These are phyloP conservation scores for Ailurus styani DNA, from an alignment of 2,113 vertebrate species.

Conservation along the genomic window DNA sequence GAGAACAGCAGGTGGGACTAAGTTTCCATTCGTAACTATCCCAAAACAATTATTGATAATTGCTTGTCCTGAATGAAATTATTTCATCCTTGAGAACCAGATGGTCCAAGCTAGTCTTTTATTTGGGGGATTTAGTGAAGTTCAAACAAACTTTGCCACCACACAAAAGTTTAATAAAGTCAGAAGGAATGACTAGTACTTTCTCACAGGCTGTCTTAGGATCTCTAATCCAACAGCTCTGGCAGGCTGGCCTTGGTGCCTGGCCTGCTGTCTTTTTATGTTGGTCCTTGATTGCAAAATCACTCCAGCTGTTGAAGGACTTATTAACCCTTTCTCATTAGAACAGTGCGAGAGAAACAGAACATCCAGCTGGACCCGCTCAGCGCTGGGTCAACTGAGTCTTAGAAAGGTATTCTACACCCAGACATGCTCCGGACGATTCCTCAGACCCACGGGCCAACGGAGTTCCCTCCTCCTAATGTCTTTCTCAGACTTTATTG, in stretches of 20 bases:
- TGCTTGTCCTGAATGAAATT: constrained; percentile 41
- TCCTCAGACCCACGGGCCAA: not conserved
- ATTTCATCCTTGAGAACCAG: constrained; percentile 53
- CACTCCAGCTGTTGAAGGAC: constrained; percentile 55
- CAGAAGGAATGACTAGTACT: constrained; percentile 1
- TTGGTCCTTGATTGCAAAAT: constrained; percentile 54
- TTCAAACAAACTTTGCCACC: constrained; percentile 61
- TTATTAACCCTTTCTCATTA: constrained; percentile 39
- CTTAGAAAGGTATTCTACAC: not conserved
- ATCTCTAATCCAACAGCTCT: constrained; percentile 32
- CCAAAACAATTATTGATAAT: constrained; percentile 38
- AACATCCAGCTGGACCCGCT: not conserved
- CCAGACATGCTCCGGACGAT: not conserved
- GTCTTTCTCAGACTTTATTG: not conserved
- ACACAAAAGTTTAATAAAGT: constrained; percentile 64
- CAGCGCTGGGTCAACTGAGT: not conserved
- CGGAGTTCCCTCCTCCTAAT: not conserved
- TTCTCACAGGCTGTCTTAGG: constrained; percentile 16
- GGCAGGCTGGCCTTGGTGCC: not conserved
- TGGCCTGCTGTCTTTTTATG: constrained; percentile 61
- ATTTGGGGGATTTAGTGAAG: constrained; percentile 58
- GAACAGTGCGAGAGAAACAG: not conserved
- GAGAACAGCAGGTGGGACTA: not conserved
- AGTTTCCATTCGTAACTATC: not conserved
- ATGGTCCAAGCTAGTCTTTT: constrained; percentile 50